Conservation (phyloP, 2,888 invertebrate species). For the Drosophila fungiperda region DNA sequence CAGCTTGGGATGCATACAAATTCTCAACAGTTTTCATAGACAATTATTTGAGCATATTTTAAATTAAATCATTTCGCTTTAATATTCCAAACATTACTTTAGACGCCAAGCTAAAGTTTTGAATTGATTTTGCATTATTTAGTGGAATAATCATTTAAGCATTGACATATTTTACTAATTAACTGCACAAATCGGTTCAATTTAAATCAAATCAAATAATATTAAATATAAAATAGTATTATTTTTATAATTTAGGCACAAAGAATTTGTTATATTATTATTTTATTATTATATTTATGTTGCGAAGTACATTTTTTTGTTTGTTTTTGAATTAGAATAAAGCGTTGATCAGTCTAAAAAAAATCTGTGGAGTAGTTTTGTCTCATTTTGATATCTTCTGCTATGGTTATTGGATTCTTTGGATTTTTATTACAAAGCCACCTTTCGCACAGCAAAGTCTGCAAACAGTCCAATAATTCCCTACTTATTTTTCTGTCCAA, state of each 20-base stretch:
- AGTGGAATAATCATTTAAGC: not conserved
- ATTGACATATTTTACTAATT: not conserved
- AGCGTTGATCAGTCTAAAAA: too few species aligned
- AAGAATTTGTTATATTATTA: too few species aligned
- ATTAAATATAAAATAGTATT: too few species aligned
- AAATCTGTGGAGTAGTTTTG: too few species aligned
- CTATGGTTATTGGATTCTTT: too few species aligned
- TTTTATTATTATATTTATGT: too few species aligned
- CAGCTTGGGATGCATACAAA: constrained; percentile 28
- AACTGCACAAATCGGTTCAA: not conserved
- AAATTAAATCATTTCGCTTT: not conserved
- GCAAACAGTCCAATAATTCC: constrained; percentile 76
- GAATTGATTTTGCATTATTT: not conserved
- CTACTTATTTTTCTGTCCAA: constrained; percentile 60
- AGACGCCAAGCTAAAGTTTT: constrained; percentile 82
- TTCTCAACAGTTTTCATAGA: not conserved
- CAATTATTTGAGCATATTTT: not conserved
- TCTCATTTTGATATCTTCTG: too few species aligned
- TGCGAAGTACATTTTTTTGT: too few species aligned
- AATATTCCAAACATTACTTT: constrained; percentile 66
- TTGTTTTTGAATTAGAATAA: too few species aligned
- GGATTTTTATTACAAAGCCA: constrained; percentile 73
- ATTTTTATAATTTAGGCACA: too few species aligned
- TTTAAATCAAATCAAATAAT: not conserved
- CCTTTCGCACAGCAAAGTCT: constrained; percentile 80